Evolutionary conservation across 2,113 vertebrate species (phyloP).

Genomic region (Eupsittula cactorum): DNA sequence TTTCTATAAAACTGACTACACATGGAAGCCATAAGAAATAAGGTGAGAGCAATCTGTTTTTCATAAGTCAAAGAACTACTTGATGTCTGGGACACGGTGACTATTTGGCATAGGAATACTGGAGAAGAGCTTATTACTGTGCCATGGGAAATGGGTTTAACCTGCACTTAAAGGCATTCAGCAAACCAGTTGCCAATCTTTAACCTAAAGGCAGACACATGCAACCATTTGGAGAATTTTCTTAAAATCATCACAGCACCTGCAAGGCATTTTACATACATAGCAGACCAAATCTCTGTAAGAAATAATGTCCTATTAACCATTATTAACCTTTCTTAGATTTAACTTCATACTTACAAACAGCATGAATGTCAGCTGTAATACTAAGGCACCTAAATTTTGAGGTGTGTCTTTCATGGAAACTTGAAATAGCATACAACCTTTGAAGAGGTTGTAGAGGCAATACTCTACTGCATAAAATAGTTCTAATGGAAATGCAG

Average conservation of each 20-base stretch:
- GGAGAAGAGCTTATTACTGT: background rate
- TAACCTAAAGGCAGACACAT: background rate
- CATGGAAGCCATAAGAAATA: background rate
- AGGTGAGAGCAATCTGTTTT: background rate
- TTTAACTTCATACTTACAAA: background rate
- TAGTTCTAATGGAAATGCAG: background rate
- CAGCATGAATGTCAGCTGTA: background rate
- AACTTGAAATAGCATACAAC: background rate
- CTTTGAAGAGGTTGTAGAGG: background rate
- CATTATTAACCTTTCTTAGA: background rate
- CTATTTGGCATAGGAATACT: background rate
- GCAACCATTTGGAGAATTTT: background rate
- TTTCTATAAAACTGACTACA: background rate
- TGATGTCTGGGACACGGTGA: background rate
- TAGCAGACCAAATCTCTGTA: background rate
- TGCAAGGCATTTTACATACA: background rate
- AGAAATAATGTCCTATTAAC: background rate
- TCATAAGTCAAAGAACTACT: background rate
- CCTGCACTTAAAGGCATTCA: background rate
- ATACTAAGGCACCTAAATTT: background rate
- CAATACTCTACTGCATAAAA: background rate
- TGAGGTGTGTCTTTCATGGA: background rate
- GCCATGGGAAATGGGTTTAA: background rate
- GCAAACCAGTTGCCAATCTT: background rate
- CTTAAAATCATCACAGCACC: background rate